These are phyloP conservation scores for Falcunculus frontatus DNA, from an alignment of 2,113 vertebrate species.

Conservation along the genomic window DNA sequence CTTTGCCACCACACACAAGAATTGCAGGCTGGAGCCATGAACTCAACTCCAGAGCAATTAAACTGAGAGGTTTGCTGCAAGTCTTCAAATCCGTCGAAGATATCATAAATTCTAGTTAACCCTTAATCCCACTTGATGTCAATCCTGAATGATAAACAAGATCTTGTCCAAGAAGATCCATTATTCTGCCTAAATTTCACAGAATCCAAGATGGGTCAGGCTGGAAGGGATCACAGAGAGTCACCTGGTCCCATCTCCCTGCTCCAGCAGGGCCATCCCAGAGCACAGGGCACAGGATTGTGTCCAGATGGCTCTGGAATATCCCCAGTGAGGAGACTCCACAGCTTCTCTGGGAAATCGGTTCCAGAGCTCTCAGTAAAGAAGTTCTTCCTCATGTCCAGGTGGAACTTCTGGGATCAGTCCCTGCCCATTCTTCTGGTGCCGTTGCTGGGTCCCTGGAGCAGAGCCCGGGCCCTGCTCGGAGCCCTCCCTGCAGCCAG, in stretches of 20 bases:
- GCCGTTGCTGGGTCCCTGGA: not conserved
- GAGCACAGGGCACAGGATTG: not conserved
- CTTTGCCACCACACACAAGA: not conserved
- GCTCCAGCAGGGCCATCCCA: not conserved
- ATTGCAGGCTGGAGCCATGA: not conserved
- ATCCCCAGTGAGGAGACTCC: not conserved
- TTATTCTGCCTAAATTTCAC: not conserved
- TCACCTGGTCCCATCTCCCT: not conserved
- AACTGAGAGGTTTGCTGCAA: not conserved
- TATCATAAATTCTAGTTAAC: not conserved
- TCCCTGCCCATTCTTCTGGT: not conserved
- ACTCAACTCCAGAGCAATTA: not conserved
- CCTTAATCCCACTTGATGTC: not conserved
- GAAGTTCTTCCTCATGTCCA: not conserved
- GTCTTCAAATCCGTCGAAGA: not conserved
- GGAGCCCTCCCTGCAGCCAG: not conserved
- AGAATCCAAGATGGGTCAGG: not conserved
- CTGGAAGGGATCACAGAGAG: not conserved
- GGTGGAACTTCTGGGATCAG: not conserved
- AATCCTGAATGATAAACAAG: not conserved
- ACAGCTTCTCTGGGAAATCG: not conserved
- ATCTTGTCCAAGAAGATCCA: not conserved
- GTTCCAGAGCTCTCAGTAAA: not conserved
- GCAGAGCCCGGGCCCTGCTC: not conserved
- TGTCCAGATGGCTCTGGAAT: accelerated